These are phyloP conservation scores for Rhopilema esculentum DNA, from an alignment of 30 jellyfish, hydroid and myxozoan genomes.

Conservation along the genomic window DNA sequence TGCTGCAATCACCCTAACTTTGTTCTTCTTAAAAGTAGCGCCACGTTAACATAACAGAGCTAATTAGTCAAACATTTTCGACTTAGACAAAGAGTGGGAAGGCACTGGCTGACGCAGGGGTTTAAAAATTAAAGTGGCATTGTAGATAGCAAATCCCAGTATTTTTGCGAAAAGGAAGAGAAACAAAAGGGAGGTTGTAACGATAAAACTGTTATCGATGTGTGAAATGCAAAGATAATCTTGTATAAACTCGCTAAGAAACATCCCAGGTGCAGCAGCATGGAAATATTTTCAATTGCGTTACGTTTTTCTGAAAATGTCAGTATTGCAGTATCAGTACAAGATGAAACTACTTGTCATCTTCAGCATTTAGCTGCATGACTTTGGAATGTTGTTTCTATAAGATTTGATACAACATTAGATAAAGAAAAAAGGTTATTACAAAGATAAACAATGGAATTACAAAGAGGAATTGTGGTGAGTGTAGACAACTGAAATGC, in stretches of 20 bases:
- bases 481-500: neutral
- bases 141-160: neutral
- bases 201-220: neutral
- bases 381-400: too few species aligned
- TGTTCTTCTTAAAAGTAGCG: too few species aligned
- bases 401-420: too few species aligned
- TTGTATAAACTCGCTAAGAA: neutral
- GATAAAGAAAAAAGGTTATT: neutral
- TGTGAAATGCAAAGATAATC: neutral
- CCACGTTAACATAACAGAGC: too few species aligned
- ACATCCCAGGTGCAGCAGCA: neutral
- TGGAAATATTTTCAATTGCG: neutral
- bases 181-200: neutral
- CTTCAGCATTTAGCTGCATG: too few species aligned
- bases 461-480: neutral
- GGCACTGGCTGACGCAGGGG: neutral
- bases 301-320: too few species aligned
- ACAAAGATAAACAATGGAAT: neutral
- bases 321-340: too few species aligned
- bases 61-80: too few species aligned
- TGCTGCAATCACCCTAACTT: too few species aligned
- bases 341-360: too few species aligned
- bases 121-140: neutral
- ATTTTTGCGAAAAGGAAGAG: neutral
- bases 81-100: neutral